Percentiles rank a stretch among this genome's conserved stretches.
phyloP scores from a whole-genome alignment of 2,888 invertebrate species.

The Pherbina coryleti region DNA sequence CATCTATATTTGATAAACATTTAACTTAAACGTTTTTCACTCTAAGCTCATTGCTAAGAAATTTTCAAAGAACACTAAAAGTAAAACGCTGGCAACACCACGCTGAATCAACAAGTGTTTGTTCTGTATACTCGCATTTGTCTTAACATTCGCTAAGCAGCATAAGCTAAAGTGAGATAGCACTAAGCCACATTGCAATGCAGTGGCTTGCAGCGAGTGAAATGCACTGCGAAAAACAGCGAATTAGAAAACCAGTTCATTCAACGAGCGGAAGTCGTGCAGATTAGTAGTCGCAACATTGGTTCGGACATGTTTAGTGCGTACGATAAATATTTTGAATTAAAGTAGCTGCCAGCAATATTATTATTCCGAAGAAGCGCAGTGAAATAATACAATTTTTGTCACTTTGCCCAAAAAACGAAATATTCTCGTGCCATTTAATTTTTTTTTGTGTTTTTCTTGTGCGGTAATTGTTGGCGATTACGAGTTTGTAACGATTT shows the following conservation, averaged over 20 bases:
- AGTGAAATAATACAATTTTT: conserved; percentile 11
- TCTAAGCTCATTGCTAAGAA: background rate
- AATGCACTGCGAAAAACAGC: background rate
- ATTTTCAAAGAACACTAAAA: background rate
- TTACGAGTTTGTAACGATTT: conserved; percentile 21
- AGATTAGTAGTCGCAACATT: conserved; percentile 41
- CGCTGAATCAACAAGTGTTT: conserved; percentile 27
- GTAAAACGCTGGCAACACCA: background rate
- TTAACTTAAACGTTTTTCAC: no score
- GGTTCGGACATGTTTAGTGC: background rate
- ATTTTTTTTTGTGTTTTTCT: background rate
- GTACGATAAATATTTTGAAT: background rate
- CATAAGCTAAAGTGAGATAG: background rate
- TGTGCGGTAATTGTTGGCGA: background rate
- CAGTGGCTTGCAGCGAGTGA: background rate
- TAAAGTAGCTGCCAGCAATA: background rate
- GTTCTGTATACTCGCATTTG: background rate
- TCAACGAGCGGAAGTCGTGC: conserved; percentile 49
- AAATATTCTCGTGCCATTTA: background rate
- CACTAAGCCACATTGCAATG: background rate
- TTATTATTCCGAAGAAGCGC: background rate
- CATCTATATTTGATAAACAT: no score
- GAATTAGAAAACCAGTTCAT: conserved; percentile 42
- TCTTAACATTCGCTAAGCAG: background rate
- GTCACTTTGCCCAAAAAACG: conserved; percentile 24